These are phyloP conservation scores for Dendrolimus kikuchii DNA, from an alignment of 1,140 invertebrate species.

Conservation along the genomic window DNA sequence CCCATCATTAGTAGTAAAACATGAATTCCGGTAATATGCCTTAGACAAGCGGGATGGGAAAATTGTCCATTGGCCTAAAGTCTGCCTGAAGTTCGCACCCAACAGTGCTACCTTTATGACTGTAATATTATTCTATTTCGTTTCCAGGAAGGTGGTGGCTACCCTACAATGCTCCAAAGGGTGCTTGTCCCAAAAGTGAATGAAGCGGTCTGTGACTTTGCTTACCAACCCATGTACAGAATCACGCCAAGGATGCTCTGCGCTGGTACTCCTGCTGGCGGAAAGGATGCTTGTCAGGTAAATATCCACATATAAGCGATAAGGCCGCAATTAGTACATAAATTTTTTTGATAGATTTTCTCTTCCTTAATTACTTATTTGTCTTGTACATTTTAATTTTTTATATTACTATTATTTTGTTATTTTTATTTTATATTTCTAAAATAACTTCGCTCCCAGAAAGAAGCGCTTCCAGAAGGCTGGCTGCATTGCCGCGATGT, in stretches of 20 bases:
- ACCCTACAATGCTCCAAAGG: conserved; percentile 38
- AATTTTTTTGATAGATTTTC: too few relatives aligned
- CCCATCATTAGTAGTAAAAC: too few relatives aligned
- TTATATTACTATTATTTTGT: neutral
- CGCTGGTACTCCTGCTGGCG: conserved; percentile 57
- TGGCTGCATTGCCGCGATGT: too few relatives aligned
- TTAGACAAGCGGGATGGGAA: too few relatives aligned
- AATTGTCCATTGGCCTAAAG: too few relatives aligned
- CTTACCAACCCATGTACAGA: conserved; percentile 57
- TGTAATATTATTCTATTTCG: neutral
- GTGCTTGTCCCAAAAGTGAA: conserved; percentile 69
- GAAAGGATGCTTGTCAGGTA: conserved; percentile 73
- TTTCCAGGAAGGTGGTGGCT: conserved; percentile 43
- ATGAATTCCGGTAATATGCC: too few relatives aligned
- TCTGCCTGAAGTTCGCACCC: too few relatives aligned
- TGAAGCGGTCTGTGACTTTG: conserved; percentile 47
- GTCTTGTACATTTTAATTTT: neutral
- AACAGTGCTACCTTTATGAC: neutral
- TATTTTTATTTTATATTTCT: neutral
- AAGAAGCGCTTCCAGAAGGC: neutral
- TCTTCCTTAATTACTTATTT: too few relatives aligned
- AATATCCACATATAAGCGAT: neutral
- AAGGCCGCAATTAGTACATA: too few relatives aligned
- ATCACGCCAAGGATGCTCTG: conserved; percentile 73
- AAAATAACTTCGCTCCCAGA: neutral